Base-by-base conservation (phyloP, 2,113 vertebrate genomes). In the Mastomys coucha region DNA sequence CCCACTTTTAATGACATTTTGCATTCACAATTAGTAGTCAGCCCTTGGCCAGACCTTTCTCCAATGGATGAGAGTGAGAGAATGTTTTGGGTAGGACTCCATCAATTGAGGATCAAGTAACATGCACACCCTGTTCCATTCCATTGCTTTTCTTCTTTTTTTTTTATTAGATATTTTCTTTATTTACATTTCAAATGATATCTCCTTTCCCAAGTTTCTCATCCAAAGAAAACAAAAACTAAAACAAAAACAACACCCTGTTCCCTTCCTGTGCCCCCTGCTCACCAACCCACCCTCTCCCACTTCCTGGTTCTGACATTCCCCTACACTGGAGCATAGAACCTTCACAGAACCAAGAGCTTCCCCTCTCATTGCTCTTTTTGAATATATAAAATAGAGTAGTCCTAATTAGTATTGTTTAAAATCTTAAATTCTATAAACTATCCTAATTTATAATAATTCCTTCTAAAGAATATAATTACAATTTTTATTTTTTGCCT, bases 371-470 rank as follows among this genome's bases (percentile, higher is more conserved):
- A 22, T 20, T 49, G 2, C 49, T 5, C 0, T 69, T 39, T 73
- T 75, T 72, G n/a, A 88, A 65, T 39, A 81, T 39, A 91, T 70
- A 70, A 77, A 89, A 91, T 76, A 58, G 69, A 89, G 56, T n/a
- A 42, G 10, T 17, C 4, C 39, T 20, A 69, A 75, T 60, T 8
- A 88, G 72, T 33, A 67, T 2, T 22, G 8, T 1, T n/a, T 92
- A 45, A 97, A 36, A 31, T 14, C 31, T 86, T 5, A 2, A 73
- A 87, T 39, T 13, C 12, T 49, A 17, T 63, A 42, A 1, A 7
- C 12, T 36, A 73, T n/a, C 28, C 7, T 20, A 94, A 19, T 53
- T 86, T 88, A 42, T 49, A 63, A 80, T 63, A 36, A 69, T 51
- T 3, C 7, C 58, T 82, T 56, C 60, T 67, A 13, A 13, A 2